These are phyloP conservation scores for Camptogramma bilineatum DNA, from an alignment of 2,888 invertebrate species.

Conservation along the genomic window DNA sequence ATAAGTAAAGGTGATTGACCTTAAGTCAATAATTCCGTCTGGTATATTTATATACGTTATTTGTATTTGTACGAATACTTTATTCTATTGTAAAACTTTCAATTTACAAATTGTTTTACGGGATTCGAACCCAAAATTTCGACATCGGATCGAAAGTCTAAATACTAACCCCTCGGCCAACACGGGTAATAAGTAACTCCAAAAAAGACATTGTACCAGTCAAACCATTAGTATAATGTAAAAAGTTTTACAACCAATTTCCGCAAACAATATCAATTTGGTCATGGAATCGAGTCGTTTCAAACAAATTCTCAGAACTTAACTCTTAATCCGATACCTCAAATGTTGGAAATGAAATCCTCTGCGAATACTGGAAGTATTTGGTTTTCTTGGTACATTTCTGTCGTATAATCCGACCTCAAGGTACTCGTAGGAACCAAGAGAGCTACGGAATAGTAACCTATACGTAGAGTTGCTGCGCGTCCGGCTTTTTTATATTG, in stretches of 20 bases:
- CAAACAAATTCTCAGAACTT: not conserved
- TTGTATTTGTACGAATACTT: too few relatives aligned
- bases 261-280: not conserved
- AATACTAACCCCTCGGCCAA: too few relatives aligned
- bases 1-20: too few relatives aligned
- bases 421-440: slow-evolving; percentile 21
- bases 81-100: too few relatives aligned
- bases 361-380: slow-evolving; percentile 20
- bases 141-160: too few relatives aligned
- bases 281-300: not conserved
- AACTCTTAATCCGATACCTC: slow-evolving; percentile 16
- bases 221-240: too few relatives aligned
- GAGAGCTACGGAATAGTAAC: slow-evolving; percentile 15
- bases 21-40: too few relatives aligned
- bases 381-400: slow-evolving; percentile 52
- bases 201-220: too few relatives aligned
- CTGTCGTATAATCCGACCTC: slow-evolving; percentile 47
- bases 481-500: slow-evolving; percentile 13
- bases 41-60: too few relatives aligned
- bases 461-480: slow-evolving; percentile 17
- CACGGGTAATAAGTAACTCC: too few relatives aligned
- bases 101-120: too few relatives aligned
- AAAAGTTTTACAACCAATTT: not conserved
- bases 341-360: slow-evolving; percentile 21
- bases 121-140: too few relatives aligned